A percentile compares a stretch with the other conserved stretches of the same genome.
Evolutionary conservation across 2,888 invertebrate species (phyloP).

Genomic region (Chymomyza amoena): DNA sequence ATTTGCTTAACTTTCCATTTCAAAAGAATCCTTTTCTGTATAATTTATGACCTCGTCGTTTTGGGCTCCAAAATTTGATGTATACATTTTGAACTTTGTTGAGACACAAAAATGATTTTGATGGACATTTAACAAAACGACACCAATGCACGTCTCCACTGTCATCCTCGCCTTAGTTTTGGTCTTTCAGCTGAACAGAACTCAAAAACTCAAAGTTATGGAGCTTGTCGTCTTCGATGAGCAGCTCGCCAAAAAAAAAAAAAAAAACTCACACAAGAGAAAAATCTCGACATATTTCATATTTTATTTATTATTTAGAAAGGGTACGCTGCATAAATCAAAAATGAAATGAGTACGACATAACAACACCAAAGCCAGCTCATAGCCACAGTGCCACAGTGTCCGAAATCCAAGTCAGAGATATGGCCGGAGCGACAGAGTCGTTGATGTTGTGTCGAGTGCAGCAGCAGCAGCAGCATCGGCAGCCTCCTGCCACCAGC

Average conservation of each 20-base stretch:
- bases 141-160: slow-evolving; percentile 50
- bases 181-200: slow-evolving; percentile 33
- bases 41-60: slow-evolving; percentile 58
- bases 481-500: slow-evolving; percentile 53
- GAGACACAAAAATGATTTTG: slow-evolving; percentile 72
- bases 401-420: slow-evolving; percentile 13
- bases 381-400: slow-evolving; percentile 15
- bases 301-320: slow-evolving; percentile 76
- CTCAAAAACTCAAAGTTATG: not conserved
- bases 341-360: slow-evolving; percentile 71
- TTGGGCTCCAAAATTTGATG: slow-evolving; percentile 52
- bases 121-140: slow-evolving; percentile 76
- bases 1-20: slow-evolving; percentile 33
- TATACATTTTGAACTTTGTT: slow-evolving; percentile 64
- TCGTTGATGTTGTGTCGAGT: slow-evolving; percentile 53
- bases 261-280: not conserved
- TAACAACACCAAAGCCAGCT: slow-evolving; percentile 60
- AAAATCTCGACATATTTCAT: slow-evolving; percentile 68
- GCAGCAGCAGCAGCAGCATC: slow-evolving; percentile 37
- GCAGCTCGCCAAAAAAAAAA: slow-evolving; percentile 19
- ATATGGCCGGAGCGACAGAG: slow-evolving; percentile 17
- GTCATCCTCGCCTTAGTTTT: not conserved
- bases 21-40: slow-evolving; percentile 34
- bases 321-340: slow-evolving; percentile 75
- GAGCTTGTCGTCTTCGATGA: slow-evolving; percentile 21